Percentiles rank a stretch among this genome's conserved stretches.
These are phyloP conservation scores for Nestor notabilis DNA, from an alignment of 2,113 vertebrate species.

Conservation along the genomic window DNA sequence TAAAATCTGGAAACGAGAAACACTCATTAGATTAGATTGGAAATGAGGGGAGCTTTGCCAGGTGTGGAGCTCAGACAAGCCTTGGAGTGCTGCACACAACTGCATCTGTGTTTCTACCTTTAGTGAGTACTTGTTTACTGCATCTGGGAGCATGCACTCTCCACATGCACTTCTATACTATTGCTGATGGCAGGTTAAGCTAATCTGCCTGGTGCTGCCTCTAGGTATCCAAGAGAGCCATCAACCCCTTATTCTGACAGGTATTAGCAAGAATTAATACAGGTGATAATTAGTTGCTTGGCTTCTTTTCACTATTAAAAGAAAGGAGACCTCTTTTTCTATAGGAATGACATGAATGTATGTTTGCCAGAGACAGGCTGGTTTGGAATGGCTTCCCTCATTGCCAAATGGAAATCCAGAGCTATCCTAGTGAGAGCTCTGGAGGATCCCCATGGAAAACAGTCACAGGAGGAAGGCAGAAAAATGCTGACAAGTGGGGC, in stretches of 20 bases:
- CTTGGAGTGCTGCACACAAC: neutral
- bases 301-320: neutral
- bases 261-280: neutral
- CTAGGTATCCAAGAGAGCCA: neutral
- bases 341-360: neutral
- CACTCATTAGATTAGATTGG: rapidly evolving
- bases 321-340: neutral
- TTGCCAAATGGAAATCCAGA: neutral
- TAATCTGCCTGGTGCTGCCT: neutral
- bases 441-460: neutral
- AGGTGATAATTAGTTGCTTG: neutral
- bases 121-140: neutral
- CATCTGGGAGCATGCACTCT: neutral
- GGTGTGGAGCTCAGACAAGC: neutral
- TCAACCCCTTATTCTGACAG: neutral
- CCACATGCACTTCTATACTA: neutral
- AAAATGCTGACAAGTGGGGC: neutral
- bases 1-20: neutral
- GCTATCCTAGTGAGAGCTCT: neutral
- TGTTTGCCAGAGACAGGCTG: neutral
- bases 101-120: neutral
- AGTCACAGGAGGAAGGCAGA: neutral
- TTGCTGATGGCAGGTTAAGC: neutral
- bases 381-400: neutral
- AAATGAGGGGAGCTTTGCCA: neutral